Percentiles rank a stretch among this genome's conserved stretches.
phyloP scores from a whole-genome alignment of 1,140 invertebrate genomes.

The Cotesia vestalis region DNA sequence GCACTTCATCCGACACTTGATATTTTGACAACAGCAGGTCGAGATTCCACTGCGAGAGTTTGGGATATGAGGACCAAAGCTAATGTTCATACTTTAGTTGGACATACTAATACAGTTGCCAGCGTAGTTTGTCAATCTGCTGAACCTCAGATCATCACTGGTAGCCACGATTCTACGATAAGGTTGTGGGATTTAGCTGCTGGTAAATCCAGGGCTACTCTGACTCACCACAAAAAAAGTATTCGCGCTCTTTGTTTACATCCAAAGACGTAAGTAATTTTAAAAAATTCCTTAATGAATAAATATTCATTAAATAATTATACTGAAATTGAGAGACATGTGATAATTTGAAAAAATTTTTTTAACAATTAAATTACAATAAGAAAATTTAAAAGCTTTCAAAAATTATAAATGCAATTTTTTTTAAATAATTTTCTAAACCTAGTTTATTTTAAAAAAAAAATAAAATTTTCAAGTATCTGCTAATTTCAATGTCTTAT shows the following conservation, averaged over 20 bases:
- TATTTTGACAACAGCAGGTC: conserved; percentile 90
- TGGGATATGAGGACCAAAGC: conserved; percentile 99
- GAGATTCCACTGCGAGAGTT: conserved; percentile 95
- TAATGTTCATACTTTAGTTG: conserved; percentile 95
- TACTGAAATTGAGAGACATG: too few relatives aligned
- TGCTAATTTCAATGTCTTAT: too few relatives aligned
- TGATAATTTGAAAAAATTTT: too few relatives aligned
- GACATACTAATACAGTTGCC: conserved; percentile 98
- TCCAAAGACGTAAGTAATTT: conserved; percentile 82
- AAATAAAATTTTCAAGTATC: too few relatives aligned
- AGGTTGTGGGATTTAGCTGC: conserved; percentile 98
- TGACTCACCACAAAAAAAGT: conserved; percentile 99
- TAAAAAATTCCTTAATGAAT: conserved; percentile 87
- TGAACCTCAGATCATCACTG: conserved; percentile 91
- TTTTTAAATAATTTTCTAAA: too few relatives aligned
- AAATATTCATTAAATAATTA: too few relatives aligned
- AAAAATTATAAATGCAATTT: not conserved
- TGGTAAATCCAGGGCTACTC: conserved; percentile 91
- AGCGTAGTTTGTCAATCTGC: conserved; percentile 90
- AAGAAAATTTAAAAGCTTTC: conserved; percentile 79
- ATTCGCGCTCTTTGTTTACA: conserved; percentile 92
- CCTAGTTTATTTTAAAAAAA: too few relatives aligned
- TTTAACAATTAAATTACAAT: conserved; percentile 85
- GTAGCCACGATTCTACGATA: conserved; percentile 86
- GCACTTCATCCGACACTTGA: conserved; percentile 96